Evolutionary conservation across 2,113 vertebrate genomes (phyloP).

Genomic region (Microtus richardsoni): DNA sequence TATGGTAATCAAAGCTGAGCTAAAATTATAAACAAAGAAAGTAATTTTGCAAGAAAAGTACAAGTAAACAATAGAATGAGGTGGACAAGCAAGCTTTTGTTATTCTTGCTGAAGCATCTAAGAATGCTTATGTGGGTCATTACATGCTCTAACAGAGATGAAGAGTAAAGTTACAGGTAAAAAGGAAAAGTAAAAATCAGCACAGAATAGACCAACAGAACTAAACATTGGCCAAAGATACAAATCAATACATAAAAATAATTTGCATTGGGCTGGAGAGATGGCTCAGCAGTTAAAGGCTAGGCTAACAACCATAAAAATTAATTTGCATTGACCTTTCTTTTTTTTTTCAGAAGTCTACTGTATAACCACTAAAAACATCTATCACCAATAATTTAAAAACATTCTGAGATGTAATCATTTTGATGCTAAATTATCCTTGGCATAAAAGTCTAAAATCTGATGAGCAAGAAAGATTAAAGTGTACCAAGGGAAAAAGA

Average conservation of each 20-base stretch:
- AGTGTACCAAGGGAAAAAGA: conserved; percentile 70
- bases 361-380: conserved; percentile 59
- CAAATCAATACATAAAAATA: conserved; percentile 27
- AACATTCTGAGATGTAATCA: conserved; percentile 51
- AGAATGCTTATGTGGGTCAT: not conserved
- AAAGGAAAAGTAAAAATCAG: conserved; percentile 1
- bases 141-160: not conserved
- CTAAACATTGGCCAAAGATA: not conserved
- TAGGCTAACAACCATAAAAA: too few relatives aligned
- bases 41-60: conserved; percentile 13
- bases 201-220: not conserved
- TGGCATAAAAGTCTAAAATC: conserved; percentile 56
- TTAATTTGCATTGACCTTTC: not conserved
- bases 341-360: conserved; percentile 53
- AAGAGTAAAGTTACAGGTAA: conserved; percentile 39
- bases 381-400: conserved; percentile 56
- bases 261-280: not conserved
- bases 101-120: conserved; percentile 15
- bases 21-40: conserved; percentile 42
- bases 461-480: conserved; percentile 75
- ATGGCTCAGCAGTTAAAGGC: too few relatives aligned
- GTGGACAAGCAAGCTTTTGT: conserved; percentile 20
- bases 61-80: conserved; percentile 18
- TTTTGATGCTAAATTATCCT: conserved; percentile 76
- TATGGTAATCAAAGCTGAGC: not conserved